Conservation (phyloP, 2,888 invertebrate species). For the Polydesmus complanatus region DNA sequence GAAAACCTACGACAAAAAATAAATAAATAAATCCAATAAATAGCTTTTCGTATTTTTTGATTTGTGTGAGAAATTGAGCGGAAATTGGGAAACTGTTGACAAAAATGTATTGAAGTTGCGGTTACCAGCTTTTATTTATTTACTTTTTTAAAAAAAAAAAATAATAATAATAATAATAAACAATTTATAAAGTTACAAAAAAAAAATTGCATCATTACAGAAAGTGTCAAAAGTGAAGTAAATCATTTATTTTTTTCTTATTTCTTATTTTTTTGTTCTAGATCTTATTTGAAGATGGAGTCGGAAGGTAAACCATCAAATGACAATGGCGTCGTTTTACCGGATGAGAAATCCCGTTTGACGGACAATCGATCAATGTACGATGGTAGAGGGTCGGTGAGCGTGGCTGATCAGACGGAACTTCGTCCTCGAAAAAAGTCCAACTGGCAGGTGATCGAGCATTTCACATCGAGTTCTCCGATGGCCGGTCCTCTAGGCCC, state of each 20-base stretch:
- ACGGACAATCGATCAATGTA: not conserved
- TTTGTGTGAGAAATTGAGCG: too few species aligned
- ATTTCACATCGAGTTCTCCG: slow-evolving; percentile 34
- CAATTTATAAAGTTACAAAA: not conserved
- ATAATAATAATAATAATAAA: too few species aligned
- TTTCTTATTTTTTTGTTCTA: not conserved
- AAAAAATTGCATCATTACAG: not conserved
- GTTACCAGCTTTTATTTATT: too few species aligned
- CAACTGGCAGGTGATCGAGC: slow-evolving; percentile 84
- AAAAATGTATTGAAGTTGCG: too few species aligned
- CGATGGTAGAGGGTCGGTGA: too few species aligned
- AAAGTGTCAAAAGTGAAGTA: not conserved
- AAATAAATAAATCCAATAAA: too few species aligned
- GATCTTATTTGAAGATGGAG: not conserved
- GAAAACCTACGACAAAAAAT: too few species aligned
- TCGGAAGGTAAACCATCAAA: not conserved
- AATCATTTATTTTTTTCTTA: not conserved
- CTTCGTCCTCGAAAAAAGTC: slow-evolving; percentile 52
- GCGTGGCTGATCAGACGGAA: not conserved
- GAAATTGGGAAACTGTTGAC: too few species aligned
- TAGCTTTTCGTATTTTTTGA: too few species aligned
- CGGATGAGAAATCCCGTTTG: not conserved
- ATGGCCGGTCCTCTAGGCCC: not conserved
- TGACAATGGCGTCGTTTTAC: not conserved
- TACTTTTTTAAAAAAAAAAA: too few species aligned